Evolutionary conservation across 2,888 invertebrate genomes (phyloP), one percentile per base, ranked within the genome.

Genomic region (Crocallis elinguaria): DNA sequence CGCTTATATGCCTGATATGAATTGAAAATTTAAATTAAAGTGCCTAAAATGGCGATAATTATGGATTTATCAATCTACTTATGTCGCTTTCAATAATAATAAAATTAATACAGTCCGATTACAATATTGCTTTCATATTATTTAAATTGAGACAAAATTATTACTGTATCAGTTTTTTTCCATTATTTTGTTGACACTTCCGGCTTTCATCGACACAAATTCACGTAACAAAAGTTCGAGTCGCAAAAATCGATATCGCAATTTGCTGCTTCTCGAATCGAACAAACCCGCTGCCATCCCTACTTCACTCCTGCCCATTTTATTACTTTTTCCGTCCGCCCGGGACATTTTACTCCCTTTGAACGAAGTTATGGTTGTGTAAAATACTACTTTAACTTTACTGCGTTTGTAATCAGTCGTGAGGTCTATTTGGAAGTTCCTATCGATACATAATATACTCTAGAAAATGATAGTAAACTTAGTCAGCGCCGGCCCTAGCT

Each of bases 251-350:
- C 17, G 17, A 35, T 17, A n/a, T 3, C 3, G 6, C n/a, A 3
- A 4, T 29, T 29, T 1, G 19, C 3, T n/a, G 7, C 9, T 32
- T 32, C 3, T 8, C 32, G 14, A 32, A 3, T 12, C 6, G 12
- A n/a, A 4, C 12, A 3, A 23, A 23, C 8, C 8, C 33, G 6
- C 13, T 13, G 29, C 45, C 60, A 17, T 44, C 60, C 39, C 53
- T 63, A 57, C 9, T 33, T 16, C 13, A 39, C 55, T 56, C 38
- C 41, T 50, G 53, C 65, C 69, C 69, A 70, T 75, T 77, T 78
- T 76, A 78, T 75, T 71, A 73, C 72, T 69, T 66, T 68, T 77
- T 77, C 75, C 72, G 72, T 75, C 73, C 72, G 73, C 59, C 56
- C 52, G 61, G 53, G 64, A 62, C 58, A 49, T 65, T 60, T 64